Conservation (phyloP, 2,888 invertebrate species). For the Cerastoderma edule region DNA sequence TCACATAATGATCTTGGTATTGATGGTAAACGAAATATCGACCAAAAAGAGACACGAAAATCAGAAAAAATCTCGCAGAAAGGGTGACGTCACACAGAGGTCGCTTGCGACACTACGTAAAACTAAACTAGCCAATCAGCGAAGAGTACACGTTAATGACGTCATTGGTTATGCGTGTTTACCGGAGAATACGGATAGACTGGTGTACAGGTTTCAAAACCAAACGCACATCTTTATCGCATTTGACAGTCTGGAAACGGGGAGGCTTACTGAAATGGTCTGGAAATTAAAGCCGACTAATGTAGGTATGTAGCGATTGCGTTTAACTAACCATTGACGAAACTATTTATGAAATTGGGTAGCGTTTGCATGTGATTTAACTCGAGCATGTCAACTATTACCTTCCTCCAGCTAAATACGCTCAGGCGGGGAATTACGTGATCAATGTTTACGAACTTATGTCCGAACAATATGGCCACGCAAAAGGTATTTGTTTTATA, state of each 20-base stretch:
- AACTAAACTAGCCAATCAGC: neutral
- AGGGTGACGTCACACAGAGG: neutral
- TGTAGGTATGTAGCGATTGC: constrained; percentile 11
- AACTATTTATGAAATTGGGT: too few relatives aligned
- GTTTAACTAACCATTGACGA: too few relatives aligned
- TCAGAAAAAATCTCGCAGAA: neutral
- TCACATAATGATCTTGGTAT: too few relatives aligned
- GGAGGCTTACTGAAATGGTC: neutral
- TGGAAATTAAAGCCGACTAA: constrained; percentile 11
- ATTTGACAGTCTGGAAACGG: constrained; percentile 11
- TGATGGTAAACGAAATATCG: too few relatives aligned
- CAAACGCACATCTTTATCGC: constrained; percentile 22
- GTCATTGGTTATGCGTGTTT: constrained; percentile 17
- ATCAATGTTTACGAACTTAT: too few relatives aligned
- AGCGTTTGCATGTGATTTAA: neutral
- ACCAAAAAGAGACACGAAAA: too few relatives aligned
- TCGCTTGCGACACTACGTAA: neutral
- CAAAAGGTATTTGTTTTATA: too few relatives aligned
- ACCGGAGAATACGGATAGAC: constrained; percentile 18
- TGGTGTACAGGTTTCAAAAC: constrained; percentile 24
- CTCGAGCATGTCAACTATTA: too few relatives aligned
- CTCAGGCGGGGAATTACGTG: too few relatives aligned
- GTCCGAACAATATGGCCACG: too few relatives aligned
- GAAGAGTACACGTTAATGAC: constrained; percentile 11
- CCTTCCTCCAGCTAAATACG: too few relatives aligned